Percentiles rank a stretch among this genome's conserved stretches.
These are phyloP conservation scores for Astyanax mexicanus DNA, from an alignment of 2,797 vertebrate genomes.

Conservation along the genomic window DNA sequence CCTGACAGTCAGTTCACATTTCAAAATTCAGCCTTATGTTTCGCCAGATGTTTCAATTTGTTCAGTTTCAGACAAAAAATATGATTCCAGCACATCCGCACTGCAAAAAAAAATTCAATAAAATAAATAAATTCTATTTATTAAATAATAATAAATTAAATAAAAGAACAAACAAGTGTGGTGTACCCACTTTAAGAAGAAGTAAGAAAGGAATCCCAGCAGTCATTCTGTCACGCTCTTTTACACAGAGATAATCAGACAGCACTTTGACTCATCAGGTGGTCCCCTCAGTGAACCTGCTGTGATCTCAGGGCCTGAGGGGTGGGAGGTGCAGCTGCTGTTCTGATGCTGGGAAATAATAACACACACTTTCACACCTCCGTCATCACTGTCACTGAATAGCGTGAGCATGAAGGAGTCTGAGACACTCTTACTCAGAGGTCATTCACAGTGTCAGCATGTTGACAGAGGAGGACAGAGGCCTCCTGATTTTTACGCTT, in stretches of 20 bases:
- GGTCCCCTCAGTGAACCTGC: constrained; percentile 10
- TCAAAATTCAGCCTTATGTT: too few species aligned
- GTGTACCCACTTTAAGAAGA: too few species aligned
- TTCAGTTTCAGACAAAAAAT: too few species aligned
- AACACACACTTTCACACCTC: constrained; percentile 36
- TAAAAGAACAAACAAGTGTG: too few species aligned
- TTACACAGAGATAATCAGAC: not conserved
- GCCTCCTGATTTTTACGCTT: not conserved
- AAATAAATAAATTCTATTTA: too few species aligned
- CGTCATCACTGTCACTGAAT: constrained; percentile 59
- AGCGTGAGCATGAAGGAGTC: constrained; percentile 37
- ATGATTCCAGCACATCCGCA: too few species aligned
- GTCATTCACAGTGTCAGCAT: constrained; percentile 24
- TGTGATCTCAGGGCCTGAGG: constrained; percentile 52
- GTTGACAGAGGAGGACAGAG: not conserved
- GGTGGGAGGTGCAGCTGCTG: constrained; percentile 50
- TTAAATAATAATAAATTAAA: too few species aligned
- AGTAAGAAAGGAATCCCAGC: too few species aligned
- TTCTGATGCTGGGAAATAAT: constrained; percentile 56
- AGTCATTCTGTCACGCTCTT: not conserved
- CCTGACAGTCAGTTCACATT: too few species aligned
- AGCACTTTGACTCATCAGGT: not conserved
- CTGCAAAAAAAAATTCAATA: too few species aligned
- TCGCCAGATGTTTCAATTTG: too few species aligned
- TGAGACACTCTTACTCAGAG: constrained; percentile 61